These are phyloP conservation scores for Mythimna albipuncta DNA, from an alignment of 2,888 invertebrate species.

Conservation along the genomic window DNA sequence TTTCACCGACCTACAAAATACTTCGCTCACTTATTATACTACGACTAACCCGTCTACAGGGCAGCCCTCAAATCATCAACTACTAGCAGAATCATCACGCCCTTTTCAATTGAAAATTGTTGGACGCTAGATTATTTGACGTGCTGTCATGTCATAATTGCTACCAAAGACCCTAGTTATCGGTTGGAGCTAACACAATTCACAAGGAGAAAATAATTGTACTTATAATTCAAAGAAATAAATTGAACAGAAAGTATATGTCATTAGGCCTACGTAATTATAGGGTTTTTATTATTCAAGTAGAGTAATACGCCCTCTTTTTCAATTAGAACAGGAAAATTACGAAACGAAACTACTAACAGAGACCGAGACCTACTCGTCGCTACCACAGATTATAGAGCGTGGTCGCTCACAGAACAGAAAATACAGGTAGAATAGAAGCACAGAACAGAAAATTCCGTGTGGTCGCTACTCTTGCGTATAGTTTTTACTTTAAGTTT, in stretches of 20 bases:
- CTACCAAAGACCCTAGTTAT: slow-evolving; percentile 51
- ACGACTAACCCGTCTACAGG: slow-evolving; percentile 45
- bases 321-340: slow-evolving; percentile 60
- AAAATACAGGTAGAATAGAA: too few relatives aligned
- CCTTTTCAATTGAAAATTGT: slow-evolving; percentile 65
- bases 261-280: slow-evolving; percentile 12
- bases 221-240: slow-evolving; percentile 37
- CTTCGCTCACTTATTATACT: slow-evolving; percentile 50
- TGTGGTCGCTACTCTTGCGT: slow-evolving; percentile 5
- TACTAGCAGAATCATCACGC: slow-evolving; percentile 67
- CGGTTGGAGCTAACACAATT: slow-evolving; percentile 46
- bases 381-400: slow-evolving; percentile 6
- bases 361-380: slow-evolving; percentile 49
- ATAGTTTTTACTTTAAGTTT: slow-evolving; percentile 39
- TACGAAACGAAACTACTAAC: slow-evolving; percentile 60
- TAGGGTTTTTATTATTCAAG: slow-evolving; percentile 25
- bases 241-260: slow-evolving; percentile 18
- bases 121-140: slow-evolving; percentile 67
- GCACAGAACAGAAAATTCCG: too few relatives aligned
- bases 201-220: slow-evolving; percentile 43
- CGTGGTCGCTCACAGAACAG: too few relatives aligned
- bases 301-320: slow-evolving; percentile 64
- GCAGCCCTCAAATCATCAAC: slow-evolving; percentile 54
- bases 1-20: slow-evolving; percentile 62
- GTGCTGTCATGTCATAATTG: slow-evolving; percentile 67